These are phyloP conservation scores for Conopomorpha cramerella DNA, from an alignment of 1,140 invertebrate species.

Conservation along the genomic window DNA sequence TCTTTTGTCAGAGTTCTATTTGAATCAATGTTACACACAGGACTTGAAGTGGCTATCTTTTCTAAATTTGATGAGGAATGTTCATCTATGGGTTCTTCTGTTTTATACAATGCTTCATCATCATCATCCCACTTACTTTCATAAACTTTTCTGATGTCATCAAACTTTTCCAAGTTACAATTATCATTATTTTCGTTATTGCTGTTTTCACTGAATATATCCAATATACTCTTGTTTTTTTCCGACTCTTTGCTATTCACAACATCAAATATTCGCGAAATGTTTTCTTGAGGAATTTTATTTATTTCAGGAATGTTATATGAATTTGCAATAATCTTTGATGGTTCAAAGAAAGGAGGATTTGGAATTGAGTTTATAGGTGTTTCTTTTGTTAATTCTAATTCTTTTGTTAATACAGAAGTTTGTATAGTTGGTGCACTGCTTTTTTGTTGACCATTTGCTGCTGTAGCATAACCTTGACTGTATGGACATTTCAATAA, in stretches of 20 bases:
- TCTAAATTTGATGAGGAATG: constrained; percentile 15
- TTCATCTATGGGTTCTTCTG: constrained; percentile 16
- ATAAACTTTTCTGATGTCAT: constrained; percentile 24
- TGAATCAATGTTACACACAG: constrained; percentile 21
- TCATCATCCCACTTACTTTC: constrained; percentile 45
- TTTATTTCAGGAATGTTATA: neutral
- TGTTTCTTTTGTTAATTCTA: no score
- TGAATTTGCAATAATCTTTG: no score
- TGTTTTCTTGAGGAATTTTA: constrained; percentile 11
- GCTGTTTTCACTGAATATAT: constrained; percentile 33
- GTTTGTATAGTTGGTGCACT: neutral
- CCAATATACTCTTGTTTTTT: constrained; percentile 46
- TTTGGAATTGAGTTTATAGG: no score
- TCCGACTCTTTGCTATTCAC: constrained; percentile 26
- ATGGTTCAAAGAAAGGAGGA: no score
- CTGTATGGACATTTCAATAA: neutral
- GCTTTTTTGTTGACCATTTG: neutral
- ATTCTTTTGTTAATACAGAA: no score
- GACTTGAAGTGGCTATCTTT: constrained; percentile 19
- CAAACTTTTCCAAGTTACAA: constrained; percentile 24
- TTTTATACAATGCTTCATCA: constrained; percentile 53
- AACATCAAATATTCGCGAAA: constrained; percentile 30
- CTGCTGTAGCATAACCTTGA: neutral
- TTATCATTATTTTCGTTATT: constrained; percentile 18
- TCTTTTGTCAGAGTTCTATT: constrained; percentile 5